Percentiles rank a stretch among this genome's conserved stretches.
Conservation (phyloP, 92 coral and sea anemone genomes). For the Chrysogorgia sp. region DNA sequence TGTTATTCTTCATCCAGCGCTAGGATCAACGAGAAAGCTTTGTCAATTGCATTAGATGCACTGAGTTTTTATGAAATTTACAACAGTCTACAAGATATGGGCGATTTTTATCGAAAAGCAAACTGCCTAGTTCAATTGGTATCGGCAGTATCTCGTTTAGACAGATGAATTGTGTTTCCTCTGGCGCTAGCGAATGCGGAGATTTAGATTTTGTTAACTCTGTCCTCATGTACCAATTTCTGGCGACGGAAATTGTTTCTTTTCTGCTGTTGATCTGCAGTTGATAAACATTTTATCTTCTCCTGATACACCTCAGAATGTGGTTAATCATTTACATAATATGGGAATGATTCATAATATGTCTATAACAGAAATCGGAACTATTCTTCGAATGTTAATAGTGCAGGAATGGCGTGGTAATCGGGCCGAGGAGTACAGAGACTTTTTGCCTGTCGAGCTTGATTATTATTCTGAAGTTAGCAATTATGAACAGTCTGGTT, state of each 20-base stretch:
- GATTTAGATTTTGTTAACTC: not conserved
- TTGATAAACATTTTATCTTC: conserved; percentile 19
- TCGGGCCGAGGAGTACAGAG: conserved; percentile 27
- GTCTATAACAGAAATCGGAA: conserved; percentile 26
- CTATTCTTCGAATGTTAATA: conserved; percentile 20
- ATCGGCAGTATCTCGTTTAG: conserved; percentile 10
- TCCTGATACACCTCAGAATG: not conserved
- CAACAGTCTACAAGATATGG: conserved; percentile 7
- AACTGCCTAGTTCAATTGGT: conserved; percentile 51
- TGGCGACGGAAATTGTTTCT: conserved; percentile 56
- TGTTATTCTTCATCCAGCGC: not conserved
- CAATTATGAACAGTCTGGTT: conserved; percentile 28
- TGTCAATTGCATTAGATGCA: conserved; percentile 41
- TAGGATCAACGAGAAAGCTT: not conserved
- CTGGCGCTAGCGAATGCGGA: no score
- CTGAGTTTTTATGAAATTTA: conserved; percentile 27
- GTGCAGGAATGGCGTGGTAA: conserved; percentile 48
- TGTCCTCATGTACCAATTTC: conserved; percentile 29
- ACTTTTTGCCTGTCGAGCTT: conserved; percentile 23
- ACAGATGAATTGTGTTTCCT: not conserved
- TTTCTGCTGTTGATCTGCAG: conserved; percentile 34
- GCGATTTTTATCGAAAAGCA: conserved; percentile 26
- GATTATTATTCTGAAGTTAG: conserved; percentile 23
- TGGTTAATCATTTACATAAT: conserved; percentile 15
- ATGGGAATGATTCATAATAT: conserved; percentile 32